phyloP scores from a whole-genome alignment of 2,888 invertebrate genomes.

The Calliopum simillimum region DNA sequence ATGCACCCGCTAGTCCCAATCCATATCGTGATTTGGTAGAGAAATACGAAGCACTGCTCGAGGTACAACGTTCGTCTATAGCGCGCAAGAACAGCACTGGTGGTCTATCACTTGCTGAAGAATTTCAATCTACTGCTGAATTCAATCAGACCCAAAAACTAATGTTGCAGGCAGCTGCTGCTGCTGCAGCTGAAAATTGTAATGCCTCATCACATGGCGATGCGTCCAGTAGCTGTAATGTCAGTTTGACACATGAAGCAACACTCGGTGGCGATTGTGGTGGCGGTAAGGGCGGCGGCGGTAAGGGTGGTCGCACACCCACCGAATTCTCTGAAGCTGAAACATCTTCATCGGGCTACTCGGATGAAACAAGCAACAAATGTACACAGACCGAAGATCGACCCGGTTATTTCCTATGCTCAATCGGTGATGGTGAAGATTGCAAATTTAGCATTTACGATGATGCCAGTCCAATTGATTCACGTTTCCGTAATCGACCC shows the following conservation, averaged over 20 bases:
- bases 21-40: slow-evolving; percentile 85
- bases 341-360: slow-evolving; percentile 86
- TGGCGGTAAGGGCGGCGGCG: slow-evolving; percentile 31
- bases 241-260: slow-evolving; percentile 43
- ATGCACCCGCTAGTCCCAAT: slow-evolving; percentile 69
- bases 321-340: slow-evolving; percentile 88
- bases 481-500: slow-evolving; percentile 84
- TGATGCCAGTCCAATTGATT: slow-evolving; percentile 82
- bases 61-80: slow-evolving; percentile 78
- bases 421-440: slow-evolving; percentile 87
- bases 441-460: slow-evolving; percentile 88
- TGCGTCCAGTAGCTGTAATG: slow-evolving; percentile 43
- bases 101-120: slow-evolving; percentile 69
- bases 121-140: slow-evolving; percentile 80
- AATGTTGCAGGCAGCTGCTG: slow-evolving; percentile 40
- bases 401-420: slow-evolving; percentile 85
- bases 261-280: background rate
- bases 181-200: slow-evolving; percentile 6
- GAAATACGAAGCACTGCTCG: slow-evolving; percentile 85
- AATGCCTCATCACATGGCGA: slow-evolving; percentile 56
- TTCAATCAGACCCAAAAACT: slow-evolving; percentile 69
- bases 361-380: slow-evolving; percentile 87
- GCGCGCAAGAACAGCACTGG: slow-evolving; percentile 69
- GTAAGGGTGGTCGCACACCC: slow-evolving; percentile 75
- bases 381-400: slow-evolving; percentile 84